A percentile compares a stretch with the other conserved stretches of the same genome.
phyloP scores from a whole-genome alignment of 2,797 vertebrate species.

The Phoxinus dragarum region DNA sequence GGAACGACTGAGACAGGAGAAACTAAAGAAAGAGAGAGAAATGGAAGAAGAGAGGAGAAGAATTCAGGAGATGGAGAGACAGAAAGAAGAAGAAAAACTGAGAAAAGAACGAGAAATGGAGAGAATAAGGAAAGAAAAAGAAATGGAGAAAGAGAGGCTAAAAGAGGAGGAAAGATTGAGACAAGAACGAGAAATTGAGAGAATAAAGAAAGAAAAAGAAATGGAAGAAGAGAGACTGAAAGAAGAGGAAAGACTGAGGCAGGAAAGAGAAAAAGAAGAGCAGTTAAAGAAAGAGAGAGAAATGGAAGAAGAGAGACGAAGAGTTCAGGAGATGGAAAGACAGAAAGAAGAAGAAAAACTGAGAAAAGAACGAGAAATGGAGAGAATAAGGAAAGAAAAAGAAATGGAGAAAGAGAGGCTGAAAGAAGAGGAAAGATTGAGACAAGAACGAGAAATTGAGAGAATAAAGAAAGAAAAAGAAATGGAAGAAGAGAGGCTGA shows the following conservation, averaged over 20 bases:
- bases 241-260: neutral
- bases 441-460: conserved; percentile 17
- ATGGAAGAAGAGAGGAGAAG: neutral
- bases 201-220: neutral
- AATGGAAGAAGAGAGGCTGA: neutral
- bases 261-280: neutral
- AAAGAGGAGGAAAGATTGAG: neutral
- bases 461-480: neutral
- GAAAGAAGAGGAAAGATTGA: too few species aligned
- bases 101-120: neutral
- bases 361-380: neutral
- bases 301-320: neutral
- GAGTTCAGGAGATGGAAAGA: conserved; percentile 17
- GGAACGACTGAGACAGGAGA: conserved; percentile 15
- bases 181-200: neutral
- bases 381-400: neutral
- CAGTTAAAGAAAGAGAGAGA: neutral
- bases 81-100: neutral
- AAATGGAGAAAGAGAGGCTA: conserved; percentile 25
- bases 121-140: neutral
- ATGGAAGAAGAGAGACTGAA: conserved; percentile 7
- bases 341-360: neutral
- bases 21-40: conserved; percentile 18
- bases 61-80: neutral
- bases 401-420: conserved; percentile 6